These are phyloP conservation scores for Craterocephalus amniculus DNA, from an alignment of 2,797 vertebrate species.

Conservation along the genomic window DNA sequence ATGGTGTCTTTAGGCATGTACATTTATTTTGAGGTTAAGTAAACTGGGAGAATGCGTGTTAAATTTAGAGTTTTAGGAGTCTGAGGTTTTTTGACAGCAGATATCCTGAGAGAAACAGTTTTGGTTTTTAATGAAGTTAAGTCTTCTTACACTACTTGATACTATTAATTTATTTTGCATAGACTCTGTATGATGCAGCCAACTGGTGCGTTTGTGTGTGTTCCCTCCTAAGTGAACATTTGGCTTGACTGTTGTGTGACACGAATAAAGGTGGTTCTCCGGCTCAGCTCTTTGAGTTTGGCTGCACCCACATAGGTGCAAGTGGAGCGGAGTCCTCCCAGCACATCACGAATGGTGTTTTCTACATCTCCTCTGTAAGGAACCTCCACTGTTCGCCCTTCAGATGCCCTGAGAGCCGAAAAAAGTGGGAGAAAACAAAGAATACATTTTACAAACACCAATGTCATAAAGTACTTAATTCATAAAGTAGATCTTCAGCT, in stretches of 20 bases:
- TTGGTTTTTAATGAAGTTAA: slow-evolving; percentile 11
- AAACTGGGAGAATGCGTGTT: slow-evolving; percentile 31
- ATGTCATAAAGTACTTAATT: background rate
- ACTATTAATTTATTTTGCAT: slow-evolving; percentile 11
- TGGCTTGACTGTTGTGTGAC: slow-evolving; percentile 97
- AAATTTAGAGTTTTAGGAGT: slow-evolving; percentile 33
- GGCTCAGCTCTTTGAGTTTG: slow-evolving; percentile 96
- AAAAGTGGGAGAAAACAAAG: background rate
- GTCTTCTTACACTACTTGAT: slow-evolving; percentile 3
- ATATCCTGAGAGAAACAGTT: slow-evolving; percentile 66
- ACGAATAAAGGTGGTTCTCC: slow-evolving; percentile 95
- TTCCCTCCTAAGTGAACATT: slow-evolving; percentile 84
- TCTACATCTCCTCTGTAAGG: slow-evolving; percentile 93
- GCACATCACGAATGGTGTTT: slow-evolving; percentile 93
- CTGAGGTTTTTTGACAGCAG: slow-evolving; percentile 38
- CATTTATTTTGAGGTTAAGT: slow-evolving; percentile 17
- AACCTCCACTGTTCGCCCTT: slow-evolving; percentile 95
- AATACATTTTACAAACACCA: background rate
- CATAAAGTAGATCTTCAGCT: background rate
- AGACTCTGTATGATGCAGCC: slow-evolving; percentile 16
- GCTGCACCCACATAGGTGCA: slow-evolving; percentile 98
- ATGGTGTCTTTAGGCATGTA: slow-evolving; percentile 20
- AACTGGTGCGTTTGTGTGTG: background rate
- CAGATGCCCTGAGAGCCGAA: slow-evolving; percentile 87
- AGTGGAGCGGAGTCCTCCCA: slow-evolving; percentile 95